These are phyloP conservation scores for Pseudochirops corinnae DNA, from an alignment of 2,797 vertebrate species.

Conservation along the genomic window DNA sequence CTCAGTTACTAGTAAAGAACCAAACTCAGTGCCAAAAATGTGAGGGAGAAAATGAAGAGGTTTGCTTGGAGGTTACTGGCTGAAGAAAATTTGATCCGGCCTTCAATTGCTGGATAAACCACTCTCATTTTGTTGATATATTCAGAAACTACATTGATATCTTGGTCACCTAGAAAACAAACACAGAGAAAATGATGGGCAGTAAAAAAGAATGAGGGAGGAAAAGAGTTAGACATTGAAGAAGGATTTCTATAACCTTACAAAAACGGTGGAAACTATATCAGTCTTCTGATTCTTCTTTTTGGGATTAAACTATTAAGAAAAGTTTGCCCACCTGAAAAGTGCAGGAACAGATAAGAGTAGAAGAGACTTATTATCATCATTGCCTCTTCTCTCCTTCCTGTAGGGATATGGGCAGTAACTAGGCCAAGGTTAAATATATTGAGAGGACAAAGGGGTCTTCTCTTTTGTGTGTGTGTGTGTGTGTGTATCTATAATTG, in stretches of 20 bases:
- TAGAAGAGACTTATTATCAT: background rate
- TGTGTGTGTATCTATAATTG: background rate
- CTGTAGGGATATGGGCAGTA: background rate
- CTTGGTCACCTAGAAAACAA: conserved; percentile 89
- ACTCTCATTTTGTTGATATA: conserved; percentile 89
- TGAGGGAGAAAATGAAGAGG: conserved; percentile 70
- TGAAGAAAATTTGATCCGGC: conserved; percentile 89
- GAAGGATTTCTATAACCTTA: background rate
- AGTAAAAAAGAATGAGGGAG: background rate
- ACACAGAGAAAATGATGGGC: conserved; percentile 1
- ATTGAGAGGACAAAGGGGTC: conserved; percentile 47
- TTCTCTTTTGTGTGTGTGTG: conserved; percentile 12
- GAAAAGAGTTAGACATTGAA: background rate
- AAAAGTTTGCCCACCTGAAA: background rate
- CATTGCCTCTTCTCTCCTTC: background rate
- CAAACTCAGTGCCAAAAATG: conserved; percentile 58
- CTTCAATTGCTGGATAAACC: conserved; percentile 92
- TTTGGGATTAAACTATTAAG: background rate
- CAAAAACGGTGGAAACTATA: background rate
- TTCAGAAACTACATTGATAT: conserved; percentile 88
- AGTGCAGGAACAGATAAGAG: background rate
- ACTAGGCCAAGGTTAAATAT: background rate
- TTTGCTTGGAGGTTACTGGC: conserved; percentile 75
- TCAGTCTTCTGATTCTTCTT: background rate
- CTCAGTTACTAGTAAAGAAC: conserved; percentile 64